phyloP scores from a whole-genome alignment of 2,113 vertebrate genomes.

The Cathartes aura region DNA sequence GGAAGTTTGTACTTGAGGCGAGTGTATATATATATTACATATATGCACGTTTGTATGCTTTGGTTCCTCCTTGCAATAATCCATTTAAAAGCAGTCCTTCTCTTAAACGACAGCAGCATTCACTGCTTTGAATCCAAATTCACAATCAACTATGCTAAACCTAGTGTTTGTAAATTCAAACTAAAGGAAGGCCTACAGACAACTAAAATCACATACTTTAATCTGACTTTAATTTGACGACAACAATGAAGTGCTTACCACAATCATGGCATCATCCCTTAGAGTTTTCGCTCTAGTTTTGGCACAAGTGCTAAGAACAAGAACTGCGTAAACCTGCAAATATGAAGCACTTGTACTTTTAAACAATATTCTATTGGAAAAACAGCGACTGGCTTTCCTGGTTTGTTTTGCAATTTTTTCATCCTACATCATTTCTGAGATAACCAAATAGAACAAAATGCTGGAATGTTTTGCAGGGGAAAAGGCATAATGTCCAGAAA shows the following conservation, averaged over 20 bases:
- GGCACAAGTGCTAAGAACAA: neutral
- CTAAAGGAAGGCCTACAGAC: neutral
- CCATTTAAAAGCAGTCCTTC: neutral
- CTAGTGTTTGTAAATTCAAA: neutral
- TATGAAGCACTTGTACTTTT: neutral
- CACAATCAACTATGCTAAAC: neutral
- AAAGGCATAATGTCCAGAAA: neutral
- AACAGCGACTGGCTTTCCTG: neutral
- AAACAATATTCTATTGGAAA: neutral
- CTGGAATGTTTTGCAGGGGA: neutral
- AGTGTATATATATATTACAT: neutral
- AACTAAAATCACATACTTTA: neutral
- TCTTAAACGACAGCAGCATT: neutral
- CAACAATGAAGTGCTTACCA: neutral
- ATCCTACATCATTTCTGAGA: neutral
- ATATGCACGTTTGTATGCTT: rapidly evolving
- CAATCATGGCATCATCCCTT: neutral
- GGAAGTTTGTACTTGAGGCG: neutral
- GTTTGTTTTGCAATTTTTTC: neutral
- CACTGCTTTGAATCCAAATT: neutral
- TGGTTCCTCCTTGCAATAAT: neutral
- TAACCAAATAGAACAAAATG: neutral
- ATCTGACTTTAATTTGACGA: neutral
- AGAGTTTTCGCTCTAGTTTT: neutral
- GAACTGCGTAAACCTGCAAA: neutral